These are phyloP conservation scores for Diadumene lineata DNA, from an alignment of 92 coral and sea anemone genomes.

Conservation along the genomic window DNA sequence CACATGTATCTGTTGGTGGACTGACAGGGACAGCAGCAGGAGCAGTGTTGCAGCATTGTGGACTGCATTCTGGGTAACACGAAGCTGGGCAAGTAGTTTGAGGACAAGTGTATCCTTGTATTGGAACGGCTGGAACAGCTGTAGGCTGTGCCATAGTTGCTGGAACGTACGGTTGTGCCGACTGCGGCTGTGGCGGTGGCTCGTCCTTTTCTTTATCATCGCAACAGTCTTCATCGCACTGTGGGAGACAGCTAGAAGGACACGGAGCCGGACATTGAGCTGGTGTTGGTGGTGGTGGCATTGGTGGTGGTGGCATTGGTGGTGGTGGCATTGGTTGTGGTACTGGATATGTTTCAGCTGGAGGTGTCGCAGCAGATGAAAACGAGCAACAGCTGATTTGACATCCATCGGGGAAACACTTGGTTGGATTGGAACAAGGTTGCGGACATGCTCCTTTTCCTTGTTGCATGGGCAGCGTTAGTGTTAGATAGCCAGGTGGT, in stretches of 20 bases:
- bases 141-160: neutral
- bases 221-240: slow-evolving; percentile 53
- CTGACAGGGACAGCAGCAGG: too few species aligned
- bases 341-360: slow-evolving; percentile 1
- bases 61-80: slow-evolving; percentile 66
- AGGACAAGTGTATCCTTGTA: neutral
- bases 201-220: neutral
- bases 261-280: slow-evolving; percentile 56
- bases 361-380: slow-evolving; percentile 6
- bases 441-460: slow-evolving; percentile 60
- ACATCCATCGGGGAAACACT: slow-evolving; percentile 68
- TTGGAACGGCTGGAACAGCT: neutral
- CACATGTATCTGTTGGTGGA: slow-evolving; percentile 43
- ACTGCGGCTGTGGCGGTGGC: neutral
- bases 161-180: neutral
- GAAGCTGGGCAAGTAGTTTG: slow-evolving; percentile 45
- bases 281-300: slow-evolving; percentile 12
- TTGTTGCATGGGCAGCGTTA: slow-evolving; percentile 59
- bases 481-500: slow-evolving; percentile 67
- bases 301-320: too few species aligned
- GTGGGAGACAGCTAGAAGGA: slow-evolving; percentile 47
- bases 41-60: slow-evolving; percentile 68
- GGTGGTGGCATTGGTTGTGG: slow-evolving; percentile 8
- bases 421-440: slow-evolving; percentile 74
- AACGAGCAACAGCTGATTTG: slow-evolving; percentile 64